Conservation (phyloP, 2,113 vertebrate species). For the Tragelaphus scriptus region DNA sequence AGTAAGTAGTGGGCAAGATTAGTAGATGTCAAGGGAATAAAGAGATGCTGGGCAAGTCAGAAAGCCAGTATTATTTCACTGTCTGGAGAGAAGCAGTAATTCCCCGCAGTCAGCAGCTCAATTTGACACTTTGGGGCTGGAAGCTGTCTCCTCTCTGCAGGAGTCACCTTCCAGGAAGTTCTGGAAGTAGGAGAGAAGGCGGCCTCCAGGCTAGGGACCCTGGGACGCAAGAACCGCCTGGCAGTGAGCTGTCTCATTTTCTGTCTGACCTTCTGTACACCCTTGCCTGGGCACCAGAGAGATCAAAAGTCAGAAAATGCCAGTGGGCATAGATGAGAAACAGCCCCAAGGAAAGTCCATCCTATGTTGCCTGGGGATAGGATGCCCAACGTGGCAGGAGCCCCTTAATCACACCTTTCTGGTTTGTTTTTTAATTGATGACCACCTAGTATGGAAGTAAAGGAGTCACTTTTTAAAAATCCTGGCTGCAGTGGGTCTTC, state of each 20-base stretch:
- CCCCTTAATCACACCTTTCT: neutral
- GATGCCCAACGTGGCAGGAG: neutral
- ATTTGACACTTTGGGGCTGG: neutral
- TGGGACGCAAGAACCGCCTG: accelerated
- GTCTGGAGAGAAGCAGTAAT: neutral
- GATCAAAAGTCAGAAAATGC: neutral
- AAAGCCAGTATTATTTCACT: neutral
- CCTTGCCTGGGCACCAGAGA: neutral
- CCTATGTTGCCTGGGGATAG: no score
- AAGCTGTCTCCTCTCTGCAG: neutral
- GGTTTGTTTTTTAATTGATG: neutral
- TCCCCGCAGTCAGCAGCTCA: neutral
- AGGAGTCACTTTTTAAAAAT: neutral
- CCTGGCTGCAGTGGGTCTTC: neutral
- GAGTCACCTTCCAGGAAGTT: neutral
- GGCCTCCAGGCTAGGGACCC: neutral
- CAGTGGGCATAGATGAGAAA: neutral
- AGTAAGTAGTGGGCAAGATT: neutral
- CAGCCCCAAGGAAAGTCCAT: neutral
- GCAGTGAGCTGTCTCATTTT: neutral
- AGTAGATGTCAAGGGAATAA: neutral
- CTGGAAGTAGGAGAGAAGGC: neutral
- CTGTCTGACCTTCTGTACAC: neutral
- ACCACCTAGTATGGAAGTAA: neutral
- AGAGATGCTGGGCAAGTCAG: neutral